Conservation (phyloP, 64 coral and sea anemone genomes). For the Exaiptasia diaphana region DNA sequence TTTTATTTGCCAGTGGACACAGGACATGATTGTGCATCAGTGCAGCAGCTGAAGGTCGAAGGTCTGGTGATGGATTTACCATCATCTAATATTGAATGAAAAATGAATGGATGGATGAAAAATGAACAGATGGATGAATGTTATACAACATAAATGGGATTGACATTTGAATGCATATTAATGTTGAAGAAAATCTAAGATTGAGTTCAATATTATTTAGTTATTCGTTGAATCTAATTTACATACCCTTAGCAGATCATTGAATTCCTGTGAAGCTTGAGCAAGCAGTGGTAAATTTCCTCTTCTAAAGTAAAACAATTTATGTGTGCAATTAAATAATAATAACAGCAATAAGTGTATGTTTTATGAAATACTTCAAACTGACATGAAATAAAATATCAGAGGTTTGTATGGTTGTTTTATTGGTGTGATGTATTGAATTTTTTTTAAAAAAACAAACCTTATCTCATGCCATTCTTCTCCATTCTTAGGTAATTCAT, state of each 20-base stretch:
- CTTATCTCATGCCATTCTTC: conserved; percentile 94
- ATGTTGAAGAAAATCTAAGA: too few species aligned
- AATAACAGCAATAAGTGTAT: background rate
- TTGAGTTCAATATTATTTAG: too few species aligned
- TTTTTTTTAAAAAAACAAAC: conserved; percentile 23
- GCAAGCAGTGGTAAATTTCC: conserved; percentile 62
- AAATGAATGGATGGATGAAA: too few species aligned
- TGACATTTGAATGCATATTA: too few species aligned
- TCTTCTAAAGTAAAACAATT: conserved; percentile 19
- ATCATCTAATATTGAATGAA: conserved; percentile 32
- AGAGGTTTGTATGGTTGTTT: too few species aligned
- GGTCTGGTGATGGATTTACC: conserved; percentile 63
- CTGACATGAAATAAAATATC: too few species aligned
- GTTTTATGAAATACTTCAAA: too few species aligned
- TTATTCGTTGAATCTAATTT: background rate
- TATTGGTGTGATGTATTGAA: background rate
- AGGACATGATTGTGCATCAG: conserved; percentile 81
- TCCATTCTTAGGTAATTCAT: conserved; percentile 84
- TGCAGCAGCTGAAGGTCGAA: conserved; percentile 66
- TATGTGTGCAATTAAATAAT: background rate
- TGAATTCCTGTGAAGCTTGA: conserved; percentile 70
- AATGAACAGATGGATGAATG: too few species aligned
- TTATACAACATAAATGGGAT: background rate
- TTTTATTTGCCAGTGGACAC: conserved; percentile 91
- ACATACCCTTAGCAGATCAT: conserved; percentile 71